Percentiles rank a stretch among this genome's conserved stretches.
Conservation (phyloP, 2,797 vertebrate species). For the Chiloscyllium punctatum region DNA sequence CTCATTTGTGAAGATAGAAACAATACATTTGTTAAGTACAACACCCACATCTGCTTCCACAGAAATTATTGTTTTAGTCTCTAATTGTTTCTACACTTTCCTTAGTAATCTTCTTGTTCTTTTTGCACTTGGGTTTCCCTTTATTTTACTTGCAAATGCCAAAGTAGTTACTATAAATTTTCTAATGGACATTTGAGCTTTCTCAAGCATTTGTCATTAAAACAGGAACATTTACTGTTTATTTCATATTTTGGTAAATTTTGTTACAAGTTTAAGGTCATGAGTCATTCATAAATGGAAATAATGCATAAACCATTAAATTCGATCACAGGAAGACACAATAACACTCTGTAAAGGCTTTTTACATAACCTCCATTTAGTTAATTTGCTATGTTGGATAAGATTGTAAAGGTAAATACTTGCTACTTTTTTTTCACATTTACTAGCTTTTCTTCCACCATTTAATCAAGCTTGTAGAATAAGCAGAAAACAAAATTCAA, state of each 20-base stretch:
- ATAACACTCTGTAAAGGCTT: neutral
- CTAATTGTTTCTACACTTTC: too few species aligned
- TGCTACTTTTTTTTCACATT: neutral
- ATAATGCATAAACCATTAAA: neutral
- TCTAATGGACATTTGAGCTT: neutral
- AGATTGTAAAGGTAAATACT: neutral
- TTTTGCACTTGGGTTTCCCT: too few species aligned
- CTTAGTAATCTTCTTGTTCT: too few species aligned
- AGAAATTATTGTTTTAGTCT: too few species aligned
- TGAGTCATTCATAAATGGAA: neutral
- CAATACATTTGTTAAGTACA: too few species aligned
- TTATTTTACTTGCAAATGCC: too few species aligned
- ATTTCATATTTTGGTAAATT: neutral
- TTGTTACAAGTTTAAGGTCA: neutral
- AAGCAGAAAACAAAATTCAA: neutral
- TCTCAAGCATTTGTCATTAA: neutral
- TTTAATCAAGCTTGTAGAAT: neutral
- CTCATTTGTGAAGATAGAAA: too few species aligned
- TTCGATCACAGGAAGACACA: neutral
- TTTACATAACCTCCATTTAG: neutral
- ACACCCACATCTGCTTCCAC: too few species aligned
- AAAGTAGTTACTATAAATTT: neutral
- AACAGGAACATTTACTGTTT: neutral
- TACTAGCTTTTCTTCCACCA: neutral
- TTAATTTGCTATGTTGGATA: neutral